Conservation (phyloP, 2,113 vertebrate genomes). For the Bungarus multicinctus region DNA sequence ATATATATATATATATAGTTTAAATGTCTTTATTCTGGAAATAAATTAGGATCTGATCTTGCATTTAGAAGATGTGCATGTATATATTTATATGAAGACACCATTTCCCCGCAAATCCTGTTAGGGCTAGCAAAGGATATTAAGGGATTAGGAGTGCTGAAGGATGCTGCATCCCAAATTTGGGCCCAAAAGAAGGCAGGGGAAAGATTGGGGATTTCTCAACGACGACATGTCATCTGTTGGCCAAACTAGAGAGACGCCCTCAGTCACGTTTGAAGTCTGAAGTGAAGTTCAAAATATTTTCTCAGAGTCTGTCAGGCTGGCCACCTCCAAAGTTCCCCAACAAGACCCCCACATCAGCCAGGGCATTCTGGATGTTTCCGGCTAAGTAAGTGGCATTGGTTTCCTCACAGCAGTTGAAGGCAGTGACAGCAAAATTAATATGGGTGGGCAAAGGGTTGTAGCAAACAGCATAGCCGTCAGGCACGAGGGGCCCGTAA, state of each 20-base stretch:
- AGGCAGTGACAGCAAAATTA: constrained; percentile 79
- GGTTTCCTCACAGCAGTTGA: constrained; percentile 83
- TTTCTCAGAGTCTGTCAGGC: background rate
- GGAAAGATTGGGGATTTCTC: background rate
- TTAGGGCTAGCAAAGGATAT: background rate
- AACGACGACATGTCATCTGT: background rate
- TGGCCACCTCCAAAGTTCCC: background rate
- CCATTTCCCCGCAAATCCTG: background rate
- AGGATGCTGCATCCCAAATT: background rate
- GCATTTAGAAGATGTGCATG: background rate
- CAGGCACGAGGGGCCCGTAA: constrained; percentile 80
- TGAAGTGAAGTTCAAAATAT: background rate
- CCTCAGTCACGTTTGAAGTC: background rate
- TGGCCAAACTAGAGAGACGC: background rate
- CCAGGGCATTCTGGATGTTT: constrained; percentile 68
- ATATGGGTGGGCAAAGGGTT: constrained; percentile 76
- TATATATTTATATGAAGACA: background rate
- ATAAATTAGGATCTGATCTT: constrained; percentile 28
- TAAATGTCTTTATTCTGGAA: constrained; percentile 2
- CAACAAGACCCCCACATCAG: constrained; percentile 54
- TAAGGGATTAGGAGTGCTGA: background rate
- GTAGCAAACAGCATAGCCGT: constrained; percentile 83
- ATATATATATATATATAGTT: background rate
- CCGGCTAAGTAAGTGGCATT: constrained; percentile 72
- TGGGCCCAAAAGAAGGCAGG: background rate